Base-by-base conservation (phyloP, 2,113 vertebrate genomes). In the Canis aureus region DNA sequence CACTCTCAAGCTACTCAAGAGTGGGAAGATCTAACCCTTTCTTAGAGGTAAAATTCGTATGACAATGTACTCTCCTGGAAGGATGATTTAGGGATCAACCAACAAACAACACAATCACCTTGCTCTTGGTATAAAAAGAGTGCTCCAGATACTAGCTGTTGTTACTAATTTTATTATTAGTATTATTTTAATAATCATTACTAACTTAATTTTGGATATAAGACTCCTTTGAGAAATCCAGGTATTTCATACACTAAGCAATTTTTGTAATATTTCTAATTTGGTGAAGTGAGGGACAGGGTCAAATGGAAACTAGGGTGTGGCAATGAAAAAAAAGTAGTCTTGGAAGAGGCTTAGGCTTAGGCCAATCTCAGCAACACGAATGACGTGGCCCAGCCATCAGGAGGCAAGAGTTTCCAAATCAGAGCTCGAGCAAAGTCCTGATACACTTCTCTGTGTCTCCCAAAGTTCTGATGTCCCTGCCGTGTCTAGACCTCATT, bases 241-340 rank as follows among this genome's bases (percentile, higher is more conserved):
- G 15, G 0, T 78, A 64, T 80, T 27, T 95, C 74, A 35, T 81
- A 57, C 27, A 93, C 49, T 92, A 84, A 93, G 11, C 43, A 59
- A 55, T 22, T 43, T 87, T 90, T 92, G 12, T 62, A 96, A 89
- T 55, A 74, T 89, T 84, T 91, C n/a, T 89, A 76, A 82, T 83
- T 83, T 87, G 64, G 15, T 88, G 88, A 57, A 16, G 19, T 57
- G 2, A 7, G 38, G 2, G 9, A 59, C 19, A 83, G 3, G 12
- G 35, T 66, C 62, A 92, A 89, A 29, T 74, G 6, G 38, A 55
- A 93, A 80, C 2, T 51, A 35, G 3, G 22, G 13, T 79, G 0
- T 73, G 32, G 35, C 25, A 64, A 57, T 67, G n/a, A 35, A 59
- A 51, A 29, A 17, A 13, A 43, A 23, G 8, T 66, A 83, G 27